Evolutionary conservation across 2,797 vertebrate species (phyloP), one percentile per base, ranked within the genome.

Genomic region (Scolopax rusticola): DNA sequence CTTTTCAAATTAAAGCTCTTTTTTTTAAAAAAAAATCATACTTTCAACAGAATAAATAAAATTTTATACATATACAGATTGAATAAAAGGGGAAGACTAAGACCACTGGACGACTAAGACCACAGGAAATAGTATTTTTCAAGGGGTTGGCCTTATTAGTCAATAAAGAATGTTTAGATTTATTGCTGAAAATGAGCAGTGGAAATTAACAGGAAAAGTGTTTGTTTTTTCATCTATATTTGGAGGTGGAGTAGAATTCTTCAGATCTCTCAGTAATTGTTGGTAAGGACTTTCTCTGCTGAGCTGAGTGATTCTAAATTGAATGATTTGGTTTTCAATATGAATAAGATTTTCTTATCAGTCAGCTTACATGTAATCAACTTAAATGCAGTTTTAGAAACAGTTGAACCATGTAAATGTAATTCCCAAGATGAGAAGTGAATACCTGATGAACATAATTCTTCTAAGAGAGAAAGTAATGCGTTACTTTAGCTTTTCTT

Each of bases 341-440:
- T 67, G 79, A 96, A 23, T 76, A 94, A 94, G 59, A 79, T 95
- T 91, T 92, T 93, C 78, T 89, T 96, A 93, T 78, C 91, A 74
- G 45, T 82, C 89, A 80, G 51, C 45, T 90, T 96, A 87, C 80
- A 68, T 74, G 69, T 84, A 91, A 93, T 96, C 71, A 89, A 83
- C 89, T 91, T 92, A 85, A 91, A 87, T 74, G 73, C 59, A 93
- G 85, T 84, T 95, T 94, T 89, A 90, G 81, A 82, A 88, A 38
- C 63, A 94, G 86, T 63, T 83, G 63, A 96, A 89, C 92, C 48
- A 21, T 80, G 40, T 79, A 80, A 79, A 6, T 94, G 67, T 91
- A 95, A 87, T 95, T 95, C 60, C 38, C 48, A 84, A 63, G 67
- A 74, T 78, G 51, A 91, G 76, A 69, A 93, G 64, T 84, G 59